Evolutionary conservation across 2,888 invertebrate genomes (phyloP), one percentile per base, ranked within the genome.

Genomic region (Bugula neritina): DNA sequence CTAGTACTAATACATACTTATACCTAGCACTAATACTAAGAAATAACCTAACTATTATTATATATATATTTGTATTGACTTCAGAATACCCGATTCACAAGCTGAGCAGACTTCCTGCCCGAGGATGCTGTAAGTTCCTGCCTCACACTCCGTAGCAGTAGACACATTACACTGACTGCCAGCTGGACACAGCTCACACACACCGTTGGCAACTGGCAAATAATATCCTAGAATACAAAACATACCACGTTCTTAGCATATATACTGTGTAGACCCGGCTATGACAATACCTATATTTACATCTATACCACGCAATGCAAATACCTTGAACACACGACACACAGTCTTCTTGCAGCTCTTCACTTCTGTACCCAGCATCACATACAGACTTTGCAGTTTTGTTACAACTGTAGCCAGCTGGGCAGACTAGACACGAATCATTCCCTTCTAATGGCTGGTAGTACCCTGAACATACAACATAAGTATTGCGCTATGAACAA

Each of bases 111-210:
- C 52, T 27, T 29, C 23, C 27, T 34, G 43, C 21, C 73, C 71
- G 1, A 58, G 54, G 23, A 21, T 27, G 55, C 74, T 74, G 69
- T 31, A 69, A 21, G n/a, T 69, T 43, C 73, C 73, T 31, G 73
- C 52, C 21, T 34, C 34, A 58, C 73, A 73, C n/a, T 5, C 31
- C 2, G 21, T 43, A 2, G 73, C 54, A 34, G 70, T 25, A 17
- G 72, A 31, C 25, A 69, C 55, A 5, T 71, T 34, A 54, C 63
- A 69, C 3, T 69, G 31, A 1, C 43, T 29, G 52, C 54, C 70
- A 13, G 35, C 13, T 21, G 35, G 54, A 23, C 43, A 43, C 2
- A 29, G 5, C 23, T n/a, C 52, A 43, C 70, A 54, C 2, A 10
- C 52, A 35, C 5, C 70, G 43, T 31, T 70, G 3, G 27, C 52